phyloP scores from a whole-genome alignment of 2,888 invertebrate genomes.

The Rhynchonema sp. region DNA sequence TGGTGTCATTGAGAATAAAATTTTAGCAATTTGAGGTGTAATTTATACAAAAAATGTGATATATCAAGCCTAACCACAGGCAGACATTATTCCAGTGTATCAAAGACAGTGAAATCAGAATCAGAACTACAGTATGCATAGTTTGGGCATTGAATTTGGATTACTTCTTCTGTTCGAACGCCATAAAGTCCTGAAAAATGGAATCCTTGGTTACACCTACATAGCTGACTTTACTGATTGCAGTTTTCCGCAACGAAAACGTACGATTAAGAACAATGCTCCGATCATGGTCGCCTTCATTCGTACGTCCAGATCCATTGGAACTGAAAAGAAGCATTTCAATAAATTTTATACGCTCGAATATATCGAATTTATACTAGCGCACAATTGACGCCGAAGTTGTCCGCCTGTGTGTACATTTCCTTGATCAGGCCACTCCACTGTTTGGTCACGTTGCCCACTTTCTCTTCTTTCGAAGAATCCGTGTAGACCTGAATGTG shows the following conservation, averaged over 20 bases:
- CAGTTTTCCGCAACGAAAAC: neutral
- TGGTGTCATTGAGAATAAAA: too few species aligned
- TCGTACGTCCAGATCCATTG: slow-evolving; percentile 63
- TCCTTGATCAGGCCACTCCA: slow-evolving; percentile 66
- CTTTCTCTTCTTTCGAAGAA: too few species aligned
- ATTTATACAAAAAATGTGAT: too few species aligned
- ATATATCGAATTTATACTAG: too few species aligned
- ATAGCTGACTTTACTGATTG: too few species aligned
- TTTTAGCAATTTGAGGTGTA: too few species aligned
- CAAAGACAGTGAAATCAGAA: too few species aligned
- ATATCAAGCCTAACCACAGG: too few species aligned
- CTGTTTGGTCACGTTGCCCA: slow-evolving; percentile 55
- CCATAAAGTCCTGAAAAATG: neutral
- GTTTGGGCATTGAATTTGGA: neutral
- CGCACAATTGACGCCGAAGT: slow-evolving; percentile 57
- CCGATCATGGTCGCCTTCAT: slow-evolving; percentile 60
- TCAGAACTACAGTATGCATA: too few species aligned
- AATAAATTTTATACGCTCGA: too few species aligned
- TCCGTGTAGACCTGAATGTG: too few species aligned
- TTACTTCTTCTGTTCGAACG: neutral
- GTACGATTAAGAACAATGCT: slow-evolving; percentile 42
- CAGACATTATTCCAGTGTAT: too few species aligned
- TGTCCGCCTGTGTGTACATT: slow-evolving; percentile 62
- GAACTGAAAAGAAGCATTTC: slow-evolving; percentile 40
- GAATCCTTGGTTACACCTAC: neutral